phyloP scores from a whole-genome alignment of 2,797 vertebrate species.

The Clamator glandarius region DNA sequence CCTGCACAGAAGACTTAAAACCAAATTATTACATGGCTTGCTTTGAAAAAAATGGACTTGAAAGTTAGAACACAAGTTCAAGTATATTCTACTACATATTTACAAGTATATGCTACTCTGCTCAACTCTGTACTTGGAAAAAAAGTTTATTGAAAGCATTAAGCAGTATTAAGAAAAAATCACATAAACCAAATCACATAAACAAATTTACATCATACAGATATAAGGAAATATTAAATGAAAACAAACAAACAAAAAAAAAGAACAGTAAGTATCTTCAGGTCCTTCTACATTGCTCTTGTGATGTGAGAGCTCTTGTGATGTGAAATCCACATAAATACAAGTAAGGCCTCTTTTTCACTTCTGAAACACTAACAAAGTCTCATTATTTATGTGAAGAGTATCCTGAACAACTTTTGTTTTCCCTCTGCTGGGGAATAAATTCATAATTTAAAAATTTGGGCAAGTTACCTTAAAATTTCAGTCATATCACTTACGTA shows the following conservation, averaged over 20 bases:
- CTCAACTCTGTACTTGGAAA: background rate
- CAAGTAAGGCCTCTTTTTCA: background rate
- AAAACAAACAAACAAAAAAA: background rate
- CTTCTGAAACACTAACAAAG: background rate
- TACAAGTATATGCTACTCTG: background rate
- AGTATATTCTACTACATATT: background rate
- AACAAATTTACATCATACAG: background rate
- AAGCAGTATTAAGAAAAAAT: background rate
- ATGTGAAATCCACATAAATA: background rate
- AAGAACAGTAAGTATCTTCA: background rate
- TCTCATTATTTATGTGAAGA: background rate
- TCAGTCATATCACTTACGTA: background rate
- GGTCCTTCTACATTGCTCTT: background rate
- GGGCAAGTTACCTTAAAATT: background rate
- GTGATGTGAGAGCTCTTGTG: background rate
- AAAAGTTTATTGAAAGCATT: background rate
- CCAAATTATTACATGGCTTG: background rate
- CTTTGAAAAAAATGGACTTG: background rate
- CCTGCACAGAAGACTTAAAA: background rate
- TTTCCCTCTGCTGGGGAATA: background rate
- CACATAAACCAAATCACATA: background rate
- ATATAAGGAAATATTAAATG: background rate
- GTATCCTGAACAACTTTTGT: background rate
- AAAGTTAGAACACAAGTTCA: background rate
- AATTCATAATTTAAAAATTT: background rate